Base-by-base conservation (phyloP, 1,140 invertebrate species). In the Panonychus citri region DNA sequence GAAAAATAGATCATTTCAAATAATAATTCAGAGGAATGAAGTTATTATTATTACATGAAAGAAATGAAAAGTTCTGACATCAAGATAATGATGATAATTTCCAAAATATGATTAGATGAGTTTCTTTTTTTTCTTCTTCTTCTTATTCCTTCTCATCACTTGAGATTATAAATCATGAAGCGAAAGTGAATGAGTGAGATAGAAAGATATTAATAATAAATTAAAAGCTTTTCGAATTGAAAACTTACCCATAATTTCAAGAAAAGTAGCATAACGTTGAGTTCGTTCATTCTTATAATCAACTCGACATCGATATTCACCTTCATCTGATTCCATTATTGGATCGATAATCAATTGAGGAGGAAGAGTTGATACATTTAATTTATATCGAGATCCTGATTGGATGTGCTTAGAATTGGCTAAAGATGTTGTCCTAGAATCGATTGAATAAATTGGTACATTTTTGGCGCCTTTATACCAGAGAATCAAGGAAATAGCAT, bases 261-360 rank as follows among this genome's bases (percentile, higher is more conserved):
- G 24, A 19, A 57, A 25, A 8, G 52, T 53, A 19, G 50, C 19
- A 39, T 39, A 59, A 27, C 34, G 34, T 50, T 57, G 49, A 43
- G 58, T 59, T 13, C 58, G 55, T 34, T 52, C 55, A 37, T 26
- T 37, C 19, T 78, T 79, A 69, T 87, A 88, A 68, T 89, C 86
- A 3, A 89, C 85, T 57, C 86, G 75, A 68, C 85, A 89, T 54
- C 84, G 84, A 66, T 88, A 89, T 57, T 85, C 75, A 17, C 84
- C 85, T 65, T 84, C 82, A 66, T 89, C 86, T 60, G 79, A 77
- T 57, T 72, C 70, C 61, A 81, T 77, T 13, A 88, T 81, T 25
- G 80, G 78, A 62, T 82, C 79, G 34, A 90, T 73, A 30, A 78
- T 78, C 17, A 90, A 73, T 13, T 79, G 75, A 0, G 84, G 82